phyloP scores from a whole-genome alignment of 1,140 invertebrate species.

The Brachionus rotundiformis region DNA sequence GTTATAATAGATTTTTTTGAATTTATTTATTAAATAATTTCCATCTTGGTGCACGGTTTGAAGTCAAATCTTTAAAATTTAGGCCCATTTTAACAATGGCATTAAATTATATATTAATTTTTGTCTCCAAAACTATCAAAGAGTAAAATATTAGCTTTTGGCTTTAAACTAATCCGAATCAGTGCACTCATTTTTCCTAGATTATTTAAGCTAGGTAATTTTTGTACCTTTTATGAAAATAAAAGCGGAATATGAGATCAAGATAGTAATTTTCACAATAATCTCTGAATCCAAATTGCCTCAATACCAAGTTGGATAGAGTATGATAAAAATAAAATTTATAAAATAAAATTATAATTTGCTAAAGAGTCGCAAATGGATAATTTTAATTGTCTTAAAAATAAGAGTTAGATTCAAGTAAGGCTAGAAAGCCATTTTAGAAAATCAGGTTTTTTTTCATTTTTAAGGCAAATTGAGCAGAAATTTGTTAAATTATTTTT shows the following conservation, averaged over 20 bases:
- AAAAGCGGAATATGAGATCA: neutral
- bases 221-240: too few relatives aligned
- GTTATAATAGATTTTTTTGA: neutral
- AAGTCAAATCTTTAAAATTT: neutral
- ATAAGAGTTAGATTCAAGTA: too few relatives aligned
- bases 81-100: neutral
- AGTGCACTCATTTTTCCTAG: too few relatives aligned
- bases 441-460: neutral
- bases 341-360: too few relatives aligned
- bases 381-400: too few relatives aligned
- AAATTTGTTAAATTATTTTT: neutral
- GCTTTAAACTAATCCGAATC: neutral
- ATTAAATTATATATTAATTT: neutral
- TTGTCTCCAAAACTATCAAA: neutral
- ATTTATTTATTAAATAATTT: neutral
- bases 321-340: too few relatives aligned
- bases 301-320: too few relatives aligned
- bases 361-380: too few relatives aligned
- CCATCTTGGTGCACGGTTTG: too few relatives aligned
- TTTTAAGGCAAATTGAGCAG: neutral
- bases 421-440: too few relatives aligned
- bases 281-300: too few relatives aligned
- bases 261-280: neutral
- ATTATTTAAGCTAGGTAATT: too few relatives aligned
- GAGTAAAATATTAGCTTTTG: slow-evolving; percentile 12